Base-by-base conservation (phyloP, 2,113 vertebrate species). In the Atherinomorus stipes region DNA sequence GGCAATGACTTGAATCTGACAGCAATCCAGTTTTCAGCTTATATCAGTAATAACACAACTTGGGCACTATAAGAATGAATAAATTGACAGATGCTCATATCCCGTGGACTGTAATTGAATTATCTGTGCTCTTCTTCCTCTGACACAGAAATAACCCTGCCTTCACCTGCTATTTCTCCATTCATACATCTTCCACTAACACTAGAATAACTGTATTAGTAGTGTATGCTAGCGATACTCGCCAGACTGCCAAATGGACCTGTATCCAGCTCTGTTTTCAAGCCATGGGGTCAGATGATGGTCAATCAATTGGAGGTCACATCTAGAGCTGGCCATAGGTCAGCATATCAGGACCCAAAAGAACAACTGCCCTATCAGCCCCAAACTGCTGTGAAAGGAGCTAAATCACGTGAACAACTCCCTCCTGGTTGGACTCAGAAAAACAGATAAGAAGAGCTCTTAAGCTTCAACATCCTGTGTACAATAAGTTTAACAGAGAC, bases 141-240 rank as follows among this genome's bases (percentile, higher is more conserved):
- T 94, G 93, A 95, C 95, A 96, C 93, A 94, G 42, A 60, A 94
- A 95, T 94, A 96, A 95, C 95, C 95, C 91, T 86, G 90, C 94
- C 95, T 93, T 93, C 92, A 84, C 81, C 77, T 89, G 93, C 94
- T 92, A 93, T 92, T 93, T 93, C 90, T 90, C 89, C 80, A 74
- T 80, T 81, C 93, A 96, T 97, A 94, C 93, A 95, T 96, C 95
- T 95, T 94, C 94, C 94, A 95, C 95, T 96, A 95, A 95, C 92
- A 91, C 83, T 12, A 93, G 91, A 81, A 90, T 96, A 96, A 96
- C 94, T 94, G 93, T 94, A 94, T 97, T 96, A 97, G 92, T 92
- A 92, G 92, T 89, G 92, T 93, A 94, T 94, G 94, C 94, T 92
- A 94, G 88, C 94, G 95, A 94, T 94, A 89, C 94, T 94, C 94